phyloP scores from a whole-genome alignment of 2,888 invertebrate genomes.

The Podabrus alpinus region DNA sequence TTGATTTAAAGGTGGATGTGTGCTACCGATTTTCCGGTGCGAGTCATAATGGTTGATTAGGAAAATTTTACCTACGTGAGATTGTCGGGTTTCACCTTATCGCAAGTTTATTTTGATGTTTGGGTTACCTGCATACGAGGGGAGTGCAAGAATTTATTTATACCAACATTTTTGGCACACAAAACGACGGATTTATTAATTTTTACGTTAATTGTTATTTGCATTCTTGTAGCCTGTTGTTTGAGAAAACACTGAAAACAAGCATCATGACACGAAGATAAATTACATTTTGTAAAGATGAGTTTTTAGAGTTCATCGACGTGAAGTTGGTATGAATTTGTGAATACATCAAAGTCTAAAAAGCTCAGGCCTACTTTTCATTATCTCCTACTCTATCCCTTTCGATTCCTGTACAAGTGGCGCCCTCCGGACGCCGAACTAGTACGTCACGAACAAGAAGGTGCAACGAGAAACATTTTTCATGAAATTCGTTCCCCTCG shows the following conservation, averaged over 20 bases:
- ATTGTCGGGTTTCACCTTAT: not conserved
- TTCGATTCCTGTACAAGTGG: constrained; percentile 39
- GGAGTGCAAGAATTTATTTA: not conserved
- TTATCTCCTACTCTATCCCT: constrained; percentile 45
- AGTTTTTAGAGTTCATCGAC: constrained; percentile 57
- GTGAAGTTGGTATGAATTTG: constrained; percentile 56
- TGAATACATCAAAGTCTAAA: constrained; percentile 57
- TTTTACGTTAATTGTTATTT: not conserved
- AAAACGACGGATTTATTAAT: not conserved
- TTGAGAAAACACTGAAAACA: constrained; percentile 48
- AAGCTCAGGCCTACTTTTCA: constrained; percentile 55
- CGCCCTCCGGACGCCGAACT: constrained; percentile 43
- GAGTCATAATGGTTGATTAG: not conserved
- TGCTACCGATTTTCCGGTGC: constrained; percentile 20
- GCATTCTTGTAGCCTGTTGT: not conserved
- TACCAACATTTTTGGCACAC: not conserved
- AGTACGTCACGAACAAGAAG: constrained; percentile 39
- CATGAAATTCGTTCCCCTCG: constrained; percentile 46
- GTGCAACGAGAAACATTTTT: constrained; percentile 48
- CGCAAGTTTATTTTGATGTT: not conserved
- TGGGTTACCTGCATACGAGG: not conserved
- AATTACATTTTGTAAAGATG: constrained; percentile 56
- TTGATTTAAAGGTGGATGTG: constrained; percentile 24
- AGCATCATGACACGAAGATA: constrained; percentile 55
- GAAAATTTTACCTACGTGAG: not conserved